These are phyloP conservation scores for Scaptomyza cyrtandrae DNA, from an alignment of 2,888 invertebrate species.

Conservation along the genomic window DNA sequence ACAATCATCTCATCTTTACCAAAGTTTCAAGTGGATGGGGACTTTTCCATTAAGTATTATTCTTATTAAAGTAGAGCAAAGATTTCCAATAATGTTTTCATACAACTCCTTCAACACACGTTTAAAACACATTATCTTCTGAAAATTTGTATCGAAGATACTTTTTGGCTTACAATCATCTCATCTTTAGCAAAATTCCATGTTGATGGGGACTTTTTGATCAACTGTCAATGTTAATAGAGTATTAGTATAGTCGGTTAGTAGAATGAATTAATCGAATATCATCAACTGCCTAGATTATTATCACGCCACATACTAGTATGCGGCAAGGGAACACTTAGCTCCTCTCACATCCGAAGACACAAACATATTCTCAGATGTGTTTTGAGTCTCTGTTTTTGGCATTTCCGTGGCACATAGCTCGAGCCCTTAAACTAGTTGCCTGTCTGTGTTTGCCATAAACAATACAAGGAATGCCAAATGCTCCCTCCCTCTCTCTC, in stretches of 20 bases:
- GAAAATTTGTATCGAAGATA: background rate
- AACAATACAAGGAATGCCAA: conserved; percentile 32
- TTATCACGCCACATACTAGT: conserved; percentile 19
- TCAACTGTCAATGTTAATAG: background rate
- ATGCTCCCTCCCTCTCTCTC: background rate
- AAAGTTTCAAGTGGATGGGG: too few species aligned
- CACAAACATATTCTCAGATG: background rate
- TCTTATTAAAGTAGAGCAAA: too few species aligned
- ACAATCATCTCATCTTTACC: background rate
- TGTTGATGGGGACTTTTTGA: too few species aligned
- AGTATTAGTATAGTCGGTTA: background rate
- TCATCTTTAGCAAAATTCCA: background rate
- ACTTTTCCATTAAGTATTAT: too few species aligned
- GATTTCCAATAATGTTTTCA: too few species aligned
- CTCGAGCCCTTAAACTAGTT: conserved; percentile 11
- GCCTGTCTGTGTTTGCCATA: conserved; percentile 20
- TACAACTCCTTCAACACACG: too few species aligned
- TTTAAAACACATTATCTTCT: too few species aligned
- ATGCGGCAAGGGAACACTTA: background rate
- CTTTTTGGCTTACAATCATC: background rate
- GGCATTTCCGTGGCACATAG: conserved; percentile 20
- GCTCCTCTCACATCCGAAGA: background rate
- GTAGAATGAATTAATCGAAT: background rate
- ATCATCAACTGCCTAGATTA: conserved; percentile 29
- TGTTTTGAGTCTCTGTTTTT: background rate